Base-by-base conservation (phyloP, 2,797 vertebrate species). In the Pelodytes ibericus region DNA sequence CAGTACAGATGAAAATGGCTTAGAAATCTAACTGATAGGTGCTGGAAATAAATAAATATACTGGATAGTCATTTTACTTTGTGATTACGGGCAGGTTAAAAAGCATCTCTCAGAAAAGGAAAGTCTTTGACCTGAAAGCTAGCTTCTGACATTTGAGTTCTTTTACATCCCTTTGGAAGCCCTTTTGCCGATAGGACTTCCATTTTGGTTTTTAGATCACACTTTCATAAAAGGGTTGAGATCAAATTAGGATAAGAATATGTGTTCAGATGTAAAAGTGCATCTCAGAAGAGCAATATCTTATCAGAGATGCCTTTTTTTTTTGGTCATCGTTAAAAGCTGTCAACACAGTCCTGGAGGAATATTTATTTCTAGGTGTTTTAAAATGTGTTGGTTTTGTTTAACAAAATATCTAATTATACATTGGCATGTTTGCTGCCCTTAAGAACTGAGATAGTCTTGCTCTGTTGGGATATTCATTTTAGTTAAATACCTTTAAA, bases 191-290 rank as follows among this genome's bases (percentile, higher is more conserved):
- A 56, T 65, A n/a, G 70, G 63, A 41, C 57, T 60, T 62, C 70
- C 33, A 30, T 78, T 26, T 16, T 30, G 10, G 22, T 31, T 30
- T 66, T 3, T 30, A 30, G 53, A n/a, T 9, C 51, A 41, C 25
- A 27, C 30, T 57, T 53, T 56, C 41, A 26, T 22, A 25, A 47
- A 71, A 4, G 25, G 27, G 36, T 53, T 76, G 66, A 72, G 69
- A 77, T 77, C 61, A 68, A 79, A 73, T 79, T 79, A 60, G 73
- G 76, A 73, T 73, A 79, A 73, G 49, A 30, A 59, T 7, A 56
- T 30, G 25, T 61, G 62, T 72, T 72, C 13, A 72, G 68, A 78
- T 72, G 70, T 59, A 61, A 66, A 67, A 13, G 7, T 44, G 26
- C 29, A 22, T 29, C 53, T 60, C 29, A 72, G 58, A 47, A 59